A percentile compares a stretch with the other conserved stretches of the same genome.
phyloP scores from a whole-genome alignment of 2,797 vertebrate genomes.

The Semotilus atromaculatus region DNA sequence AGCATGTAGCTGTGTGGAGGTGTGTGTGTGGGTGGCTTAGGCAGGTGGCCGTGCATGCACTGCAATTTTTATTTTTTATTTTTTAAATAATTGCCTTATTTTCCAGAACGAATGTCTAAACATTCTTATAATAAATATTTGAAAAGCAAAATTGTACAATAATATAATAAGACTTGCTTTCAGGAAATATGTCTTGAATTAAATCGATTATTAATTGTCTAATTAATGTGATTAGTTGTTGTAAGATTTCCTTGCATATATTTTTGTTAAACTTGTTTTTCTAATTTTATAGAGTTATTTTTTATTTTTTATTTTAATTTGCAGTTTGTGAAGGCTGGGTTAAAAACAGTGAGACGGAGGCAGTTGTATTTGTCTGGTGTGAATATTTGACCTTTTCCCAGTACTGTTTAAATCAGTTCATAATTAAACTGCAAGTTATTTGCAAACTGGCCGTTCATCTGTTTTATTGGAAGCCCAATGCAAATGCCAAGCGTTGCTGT shows the following conservation, averaged over 20 bases:
- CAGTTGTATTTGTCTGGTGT: constrained; percentile 61
- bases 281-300: no score
- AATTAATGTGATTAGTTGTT: no score
- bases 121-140: neutral
- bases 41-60: constrained; percentile 45
- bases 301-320: no score
- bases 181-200: neutral
- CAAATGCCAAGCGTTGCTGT: constrained; percentile 58
- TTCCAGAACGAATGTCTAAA: neutral
- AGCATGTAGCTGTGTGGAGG: constrained; percentile 41
- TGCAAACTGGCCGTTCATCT: constrained; percentile 67
- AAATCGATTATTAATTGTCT: neutral
- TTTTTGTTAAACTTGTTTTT: no score
- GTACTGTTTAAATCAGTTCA: constrained; percentile 73
- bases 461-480: constrained; percentile 67
- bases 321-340: neutral
- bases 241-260: no score
- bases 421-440: constrained; percentile 70
- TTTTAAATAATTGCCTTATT: neutral
- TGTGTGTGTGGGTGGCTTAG: constrained; percentile 39
- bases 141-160: neutral
- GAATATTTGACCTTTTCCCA: constrained; percentile 64
- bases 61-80: no score
- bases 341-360: constrained; percentile 7
- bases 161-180: neutral